Conservation (phyloP, 2,888 invertebrate species). For the Meliscaeva auricollis region DNA sequence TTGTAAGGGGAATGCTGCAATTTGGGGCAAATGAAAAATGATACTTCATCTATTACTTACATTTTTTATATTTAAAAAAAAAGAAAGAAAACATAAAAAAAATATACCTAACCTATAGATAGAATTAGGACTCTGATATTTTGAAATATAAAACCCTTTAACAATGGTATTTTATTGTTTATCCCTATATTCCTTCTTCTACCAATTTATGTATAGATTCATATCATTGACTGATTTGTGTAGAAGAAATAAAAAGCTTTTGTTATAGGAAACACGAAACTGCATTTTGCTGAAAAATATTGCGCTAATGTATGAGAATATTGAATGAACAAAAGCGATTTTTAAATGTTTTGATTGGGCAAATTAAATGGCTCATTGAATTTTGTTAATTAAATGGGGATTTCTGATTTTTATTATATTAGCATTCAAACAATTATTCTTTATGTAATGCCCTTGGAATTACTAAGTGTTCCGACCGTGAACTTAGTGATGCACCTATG, state of each 20-base stretch:
- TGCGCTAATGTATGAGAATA: no score
- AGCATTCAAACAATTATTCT: no score
- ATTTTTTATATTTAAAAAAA: not conserved
- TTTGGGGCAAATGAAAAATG: slow-evolving; percentile 30
- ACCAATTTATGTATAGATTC: not conserved
- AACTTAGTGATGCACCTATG: no score
- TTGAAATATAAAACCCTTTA: slow-evolving; percentile 7
- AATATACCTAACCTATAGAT: not conserved
- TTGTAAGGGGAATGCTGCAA: slow-evolving; percentile 27
- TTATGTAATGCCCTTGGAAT: no score
- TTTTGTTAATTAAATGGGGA: slow-evolving; percentile 14
- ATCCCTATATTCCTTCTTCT: not conserved
- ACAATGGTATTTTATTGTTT: not conserved
- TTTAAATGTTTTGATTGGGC: not conserved
- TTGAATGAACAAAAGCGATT: slow-evolving; percentile 8
- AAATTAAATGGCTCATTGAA: not conserved
- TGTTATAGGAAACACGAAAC: slow-evolving; percentile 25
- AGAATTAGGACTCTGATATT: not conserved
- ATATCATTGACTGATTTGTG: slow-evolving; percentile 63
- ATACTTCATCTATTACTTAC: slow-evolving; percentile 9
- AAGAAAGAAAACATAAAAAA: not conserved
- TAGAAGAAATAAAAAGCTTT: slow-evolving; percentile 10
- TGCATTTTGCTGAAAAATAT: slow-evolving; percentile 1
- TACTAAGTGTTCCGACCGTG: no score
- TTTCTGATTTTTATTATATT: no score